These are phyloP conservation scores for Drosophila pachea DNA, from an alignment of 1,140 invertebrate genomes.

Conservation along the genomic window DNA sequence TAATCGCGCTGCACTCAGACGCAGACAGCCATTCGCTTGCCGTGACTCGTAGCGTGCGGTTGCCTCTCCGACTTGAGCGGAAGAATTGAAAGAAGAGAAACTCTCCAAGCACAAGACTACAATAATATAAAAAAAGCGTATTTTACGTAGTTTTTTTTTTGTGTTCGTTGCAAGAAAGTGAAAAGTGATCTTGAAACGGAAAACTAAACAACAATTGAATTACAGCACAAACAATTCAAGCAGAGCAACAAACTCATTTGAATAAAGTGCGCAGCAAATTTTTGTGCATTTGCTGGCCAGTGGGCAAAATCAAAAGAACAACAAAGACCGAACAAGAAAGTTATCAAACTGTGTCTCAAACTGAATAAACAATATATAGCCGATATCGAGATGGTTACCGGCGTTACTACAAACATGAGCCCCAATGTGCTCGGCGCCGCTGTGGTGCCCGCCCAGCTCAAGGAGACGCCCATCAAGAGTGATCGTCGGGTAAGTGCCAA, in stretches of 20 bases:
- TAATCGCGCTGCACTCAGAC: conserved; percentile 70
- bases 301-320: conserved; percentile 18
- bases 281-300: conserved; percentile 50
- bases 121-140: conserved; percentile 7
- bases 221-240: conserved; percentile 10
- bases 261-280: conserved; percentile 48
- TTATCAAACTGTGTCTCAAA: conserved; percentile 67
- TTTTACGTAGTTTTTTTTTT: conserved; percentile 53
- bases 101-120: conserved; percentile 25
- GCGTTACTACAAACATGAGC: conserved; percentile 70
- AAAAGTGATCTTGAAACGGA: conserved; percentile 56
- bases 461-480: conserved; percentile 74
- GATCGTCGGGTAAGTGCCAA: conserved; percentile 78
- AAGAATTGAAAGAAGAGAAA: conserved; percentile 25
- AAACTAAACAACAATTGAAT: conserved; percentile 23
- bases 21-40: conserved; percentile 63
- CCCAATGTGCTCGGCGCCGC: conserved; percentile 69
- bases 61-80: conserved; percentile 38
- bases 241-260: conserved; percentile 25
- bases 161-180: conserved; percentile 58
- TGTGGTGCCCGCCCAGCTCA: conserved; percentile 60
- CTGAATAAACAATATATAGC: conserved; percentile 65
- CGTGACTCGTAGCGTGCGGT: conserved; percentile 69
- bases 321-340: conserved; percentile 13
- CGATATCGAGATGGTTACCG: conserved; percentile 75